phyloP scores from a whole-genome alignment of 2,888 invertebrate genomes.

The Pyrgus malvae region DNA sequence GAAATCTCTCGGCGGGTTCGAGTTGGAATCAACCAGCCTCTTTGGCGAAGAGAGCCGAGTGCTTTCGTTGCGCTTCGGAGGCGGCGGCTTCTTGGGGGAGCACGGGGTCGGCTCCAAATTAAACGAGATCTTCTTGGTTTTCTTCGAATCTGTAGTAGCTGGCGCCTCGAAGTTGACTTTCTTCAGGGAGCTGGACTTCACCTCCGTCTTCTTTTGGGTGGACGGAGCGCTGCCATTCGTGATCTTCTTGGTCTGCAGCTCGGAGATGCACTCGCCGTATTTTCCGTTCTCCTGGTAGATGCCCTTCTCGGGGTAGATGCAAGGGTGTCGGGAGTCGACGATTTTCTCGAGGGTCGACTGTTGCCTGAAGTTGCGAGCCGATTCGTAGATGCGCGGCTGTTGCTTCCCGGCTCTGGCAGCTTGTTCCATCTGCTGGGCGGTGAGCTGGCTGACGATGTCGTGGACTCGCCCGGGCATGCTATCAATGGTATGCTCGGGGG shows the following conservation, averaged over 20 bases:
- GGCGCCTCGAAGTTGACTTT: conserved; percentile 85
- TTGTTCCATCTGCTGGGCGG: conserved; percentile 64
- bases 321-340: conserved; percentile 72
- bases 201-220: conserved; percentile 63
- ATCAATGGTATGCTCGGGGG: conserved; percentile 78
- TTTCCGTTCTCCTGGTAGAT: conserved; percentile 60
- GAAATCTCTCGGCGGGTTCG: conserved; percentile 91
- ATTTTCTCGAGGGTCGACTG: conserved; percentile 82
- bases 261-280: conserved; percentile 79
- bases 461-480: conserved; percentile 60
- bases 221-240: conserved; percentile 60
- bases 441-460: conserved; percentile 68
- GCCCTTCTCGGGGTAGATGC: conserved; percentile 61
- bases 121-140: conserved; percentile 85
- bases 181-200: conserved; percentile 55
- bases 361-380: conserved; percentile 71
- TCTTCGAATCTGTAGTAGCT: conserved; percentile 64
- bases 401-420: conserved; percentile 62
- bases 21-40: conserved; percentile 86
- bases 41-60: conserved; percentile 89
- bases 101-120: conserved; percentile 80
- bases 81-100: conserved; percentile 85
- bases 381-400: conserved; percentile 59
- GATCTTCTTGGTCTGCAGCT: conserved; percentile 79
- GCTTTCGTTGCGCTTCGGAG: conserved; percentile 89